Evolutionary conservation across 2,797 vertebrate species (phyloP).

Genomic region (Chaunax sp.): DNA sequence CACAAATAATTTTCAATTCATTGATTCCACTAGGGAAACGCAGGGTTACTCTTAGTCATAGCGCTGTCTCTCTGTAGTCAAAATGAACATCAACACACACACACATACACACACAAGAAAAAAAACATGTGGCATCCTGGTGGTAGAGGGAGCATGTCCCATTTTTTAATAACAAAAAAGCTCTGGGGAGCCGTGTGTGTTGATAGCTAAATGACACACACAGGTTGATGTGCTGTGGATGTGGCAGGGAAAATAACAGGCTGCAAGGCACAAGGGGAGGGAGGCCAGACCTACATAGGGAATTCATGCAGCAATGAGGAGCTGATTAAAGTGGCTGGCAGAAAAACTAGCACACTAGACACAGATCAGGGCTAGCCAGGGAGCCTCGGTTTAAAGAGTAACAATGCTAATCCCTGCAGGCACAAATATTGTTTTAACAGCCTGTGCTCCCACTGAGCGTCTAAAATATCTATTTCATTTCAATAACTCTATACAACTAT

Average conservation of each 20-base stretch:
- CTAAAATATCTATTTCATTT: slow-evolving; percentile 51
- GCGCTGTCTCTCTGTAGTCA: slow-evolving; percentile 58
- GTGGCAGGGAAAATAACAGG: slow-evolving; percentile 64
- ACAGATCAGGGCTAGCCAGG: slow-evolving; percentile 61
- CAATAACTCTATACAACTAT: slow-evolving; percentile 3
- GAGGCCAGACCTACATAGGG: slow-evolving; percentile 62
- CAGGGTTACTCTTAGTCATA: slow-evolving; percentile 68
- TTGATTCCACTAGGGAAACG: slow-evolving; percentile 67
- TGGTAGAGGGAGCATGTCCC: slow-evolving; percentile 59
- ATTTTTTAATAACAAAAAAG: slow-evolving; percentile 80
- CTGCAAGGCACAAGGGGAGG: slow-evolving; percentile 67
- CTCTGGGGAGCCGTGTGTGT: slow-evolving; percentile 70
- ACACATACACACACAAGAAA: slow-evolving; percentile 10
- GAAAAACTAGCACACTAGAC: slow-evolving; percentile 64
- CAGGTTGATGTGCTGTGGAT: slow-evolving; percentile 74
- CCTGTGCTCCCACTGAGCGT: slow-evolving; percentile 15
- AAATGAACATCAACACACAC: slow-evolving; percentile 61
- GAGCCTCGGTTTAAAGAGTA: slow-evolving; percentile 54
- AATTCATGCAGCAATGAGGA: slow-evolving; percentile 72
- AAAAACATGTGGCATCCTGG: slow-evolving; percentile 54
- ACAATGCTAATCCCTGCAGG: slow-evolving; percentile 64
- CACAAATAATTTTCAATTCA: slow-evolving; percentile 49
- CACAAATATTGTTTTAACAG: slow-evolving; percentile 47
- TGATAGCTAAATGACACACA: slow-evolving; percentile 83
- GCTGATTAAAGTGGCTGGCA: slow-evolving; percentile 75